Conservation (phyloP, 2,113 vertebrate species). For the Odontesthes bonariensis region DNA sequence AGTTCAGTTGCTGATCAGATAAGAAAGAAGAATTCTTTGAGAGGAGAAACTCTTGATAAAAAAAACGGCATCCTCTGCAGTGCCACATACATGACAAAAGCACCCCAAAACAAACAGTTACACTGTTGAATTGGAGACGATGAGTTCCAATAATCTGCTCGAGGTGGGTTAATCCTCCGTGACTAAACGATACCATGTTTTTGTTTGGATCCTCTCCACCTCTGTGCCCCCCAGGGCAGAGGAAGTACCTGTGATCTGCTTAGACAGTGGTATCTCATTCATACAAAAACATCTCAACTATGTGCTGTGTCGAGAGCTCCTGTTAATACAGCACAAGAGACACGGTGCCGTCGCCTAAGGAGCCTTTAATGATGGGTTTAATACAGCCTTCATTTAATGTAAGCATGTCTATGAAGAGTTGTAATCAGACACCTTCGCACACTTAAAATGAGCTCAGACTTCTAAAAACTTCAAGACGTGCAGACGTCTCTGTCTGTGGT, state of each 20-base stretch:
- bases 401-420: not conserved
- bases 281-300: slow-evolving; percentile 40
- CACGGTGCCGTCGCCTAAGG: slow-evolving; percentile 3
- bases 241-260: slow-evolving; percentile 66
- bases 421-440: not conserved
- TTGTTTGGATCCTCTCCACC: slow-evolving; percentile 51
- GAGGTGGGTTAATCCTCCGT: slow-evolving; percentile 53
- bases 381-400: not conserved
- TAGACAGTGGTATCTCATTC: slow-evolving; percentile 54
- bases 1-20: slow-evolving; percentile 46
- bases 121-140: slow-evolving; percentile 61
- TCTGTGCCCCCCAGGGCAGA: slow-evolving; percentile 45
- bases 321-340: slow-evolving; percentile 31
- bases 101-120: slow-evolving; percentile 48
- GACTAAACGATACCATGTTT: slow-evolving; percentile 68
- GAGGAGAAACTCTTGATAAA: slow-evolving; percentile 61
- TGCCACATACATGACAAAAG: slow-evolving; percentile 49
- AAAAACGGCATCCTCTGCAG: slow-evolving; percentile 35
- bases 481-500: slow-evolving; percentile 1
- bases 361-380: slow-evolving; percentile 12
- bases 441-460: not conserved
- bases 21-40: slow-evolving; percentile 49
- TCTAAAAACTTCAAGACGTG: not conserved
- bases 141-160: slow-evolving; percentile 32
- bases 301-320: slow-evolving; percentile 47